A percentile compares a stretch with the other conserved stretches of the same genome.
These are phyloP conservation scores for Thamnaconus septentrionalis DNA, from an alignment of 2,113 vertebrate species.

Conservation along the genomic window DNA sequence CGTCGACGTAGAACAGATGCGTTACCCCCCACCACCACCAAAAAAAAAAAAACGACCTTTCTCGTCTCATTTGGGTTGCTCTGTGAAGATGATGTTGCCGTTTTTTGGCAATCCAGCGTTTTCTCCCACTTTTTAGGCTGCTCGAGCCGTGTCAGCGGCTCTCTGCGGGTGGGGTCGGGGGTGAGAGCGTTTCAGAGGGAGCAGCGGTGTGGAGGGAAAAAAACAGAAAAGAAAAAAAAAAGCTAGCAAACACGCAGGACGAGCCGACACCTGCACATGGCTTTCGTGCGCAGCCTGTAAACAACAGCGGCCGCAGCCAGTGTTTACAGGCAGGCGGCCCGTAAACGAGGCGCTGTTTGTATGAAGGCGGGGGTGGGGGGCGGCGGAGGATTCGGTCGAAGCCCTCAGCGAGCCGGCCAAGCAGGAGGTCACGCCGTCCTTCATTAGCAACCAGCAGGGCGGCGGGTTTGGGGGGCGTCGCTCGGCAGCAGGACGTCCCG, in stretches of 20 bases:
- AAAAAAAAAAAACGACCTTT: no score
- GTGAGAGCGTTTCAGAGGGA: no score
- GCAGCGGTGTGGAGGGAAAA: no score
- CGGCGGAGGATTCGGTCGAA: no score
- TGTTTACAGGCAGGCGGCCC: background rate
- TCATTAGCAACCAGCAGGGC: constrained; percentile 27
- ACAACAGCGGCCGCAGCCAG: background rate
- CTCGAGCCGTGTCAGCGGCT: no score
- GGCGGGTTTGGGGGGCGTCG: constrained; percentile 9
- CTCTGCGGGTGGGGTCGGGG: no score
- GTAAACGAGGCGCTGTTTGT: constrained; percentile 1
- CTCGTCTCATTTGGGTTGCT: no score
- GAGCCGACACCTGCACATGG: background rate
- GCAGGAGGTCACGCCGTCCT: constrained; percentile 47
- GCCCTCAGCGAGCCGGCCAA: background rate
- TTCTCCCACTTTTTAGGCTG: no score
- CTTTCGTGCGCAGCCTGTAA: constrained; percentile 8
- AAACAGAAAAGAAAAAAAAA: background rate
- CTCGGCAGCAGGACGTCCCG: background rate
- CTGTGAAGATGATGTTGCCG: no score
- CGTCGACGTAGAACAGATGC: no score
- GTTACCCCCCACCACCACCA: no score
- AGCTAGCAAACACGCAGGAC: background rate
- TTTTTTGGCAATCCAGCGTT: no score
- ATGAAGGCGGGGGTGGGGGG: background rate